These are phyloP conservation scores for Darevskia mixta DNA, from an alignment of 2,797 vertebrate species.

Conservation along the genomic window DNA sequence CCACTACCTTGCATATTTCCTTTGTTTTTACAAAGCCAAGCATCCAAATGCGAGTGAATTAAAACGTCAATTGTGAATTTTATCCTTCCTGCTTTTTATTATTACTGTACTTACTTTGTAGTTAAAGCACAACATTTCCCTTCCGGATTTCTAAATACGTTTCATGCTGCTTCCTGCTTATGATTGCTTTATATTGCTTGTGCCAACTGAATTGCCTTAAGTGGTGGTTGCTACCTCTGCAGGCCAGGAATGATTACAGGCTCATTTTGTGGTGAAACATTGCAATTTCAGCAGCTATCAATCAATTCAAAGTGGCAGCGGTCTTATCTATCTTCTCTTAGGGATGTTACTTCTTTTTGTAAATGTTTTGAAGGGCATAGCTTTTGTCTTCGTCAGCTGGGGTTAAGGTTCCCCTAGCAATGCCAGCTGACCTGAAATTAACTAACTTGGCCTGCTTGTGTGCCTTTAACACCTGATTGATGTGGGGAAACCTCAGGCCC, in stretches of 20 bases:
- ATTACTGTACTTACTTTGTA: neutral
- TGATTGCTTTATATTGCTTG: slow-evolving; percentile 19
- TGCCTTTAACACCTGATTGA: neutral
- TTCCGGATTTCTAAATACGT: slow-evolving; percentile 21
- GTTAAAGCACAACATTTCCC: neutral
- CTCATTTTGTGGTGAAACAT: slow-evolving; percentile 8
- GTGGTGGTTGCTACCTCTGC: neutral
- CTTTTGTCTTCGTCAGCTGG: neutral
- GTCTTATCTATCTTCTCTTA: slow-evolving; percentile 2
- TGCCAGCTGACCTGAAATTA: neutral
- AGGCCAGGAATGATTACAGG: slow-evolving; percentile 1
- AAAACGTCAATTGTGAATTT: slow-evolving; percentile 7
- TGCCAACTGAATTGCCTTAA: slow-evolving; percentile 15
- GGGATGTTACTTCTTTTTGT: neutral
- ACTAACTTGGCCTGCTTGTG: neutral
- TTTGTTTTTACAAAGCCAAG: neutral
- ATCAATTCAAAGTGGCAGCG: slow-evolving; percentile 9
- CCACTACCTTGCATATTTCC: neutral
- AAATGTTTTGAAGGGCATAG: slow-evolving; percentile 18
- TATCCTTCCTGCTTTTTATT: slow-evolving; percentile 24
- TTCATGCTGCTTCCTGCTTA: slow-evolving; percentile 8
- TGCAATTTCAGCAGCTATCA: slow-evolving; percentile 18
- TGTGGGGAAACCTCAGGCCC: too few relatives aligned
- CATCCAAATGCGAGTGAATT: neutral
- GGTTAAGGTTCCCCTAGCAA: neutral